Evolutionary conservation across 1,140 invertebrate genomes (phyloP), one percentile per base, ranked within the genome.

Genomic region (Habropoda laboriosa): DNA sequence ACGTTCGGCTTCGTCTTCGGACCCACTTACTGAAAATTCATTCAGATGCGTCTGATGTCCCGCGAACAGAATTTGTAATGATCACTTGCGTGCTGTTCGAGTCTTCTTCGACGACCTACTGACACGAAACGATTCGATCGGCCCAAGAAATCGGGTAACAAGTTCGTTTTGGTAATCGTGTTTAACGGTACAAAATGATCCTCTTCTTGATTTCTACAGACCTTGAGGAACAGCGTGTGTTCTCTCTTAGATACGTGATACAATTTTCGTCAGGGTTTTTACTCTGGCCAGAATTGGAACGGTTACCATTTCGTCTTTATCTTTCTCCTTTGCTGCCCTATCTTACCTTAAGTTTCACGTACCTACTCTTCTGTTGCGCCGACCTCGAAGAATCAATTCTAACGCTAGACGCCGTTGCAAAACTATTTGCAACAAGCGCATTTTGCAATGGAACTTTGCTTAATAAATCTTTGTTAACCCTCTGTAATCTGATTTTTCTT

Each of bases 81-180:
- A n/a, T n/a, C n/a, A n/a, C n/a, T n/a, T 49, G 55, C 47, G 3
- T 35, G 16, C 21, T 30, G 32, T 16, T 6, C 42, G n/a, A 75
- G 68, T 60, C 76, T 60, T 67, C 51, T 32, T 7, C 61, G 67
- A 67, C 61, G 67, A 67, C 68, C 77, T 67, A 80, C 61, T 80
- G 61, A 82, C 77, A 82, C 32, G 16, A 70, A 79, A 49, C 21
- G 40, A 35, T 40, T 45, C 18, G 30, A 38, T 45, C n/a, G 24
- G 21, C 10, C 40, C 40, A 58, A 12, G 38, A 42, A 45, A 47
- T n/a, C 2, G 27, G 5, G 0, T 10, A 42, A 30, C n/a, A n/a
- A 53, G 16, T 16, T 49, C 30, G 13, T 18, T n/a, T 30, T 27
- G 4, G 2, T 30, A 4, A 21, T 6, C 24, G 0, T 13, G 7